Base-by-base conservation (phyloP, 2,888 invertebrate genomes). In the Nudaria mundana region DNA sequence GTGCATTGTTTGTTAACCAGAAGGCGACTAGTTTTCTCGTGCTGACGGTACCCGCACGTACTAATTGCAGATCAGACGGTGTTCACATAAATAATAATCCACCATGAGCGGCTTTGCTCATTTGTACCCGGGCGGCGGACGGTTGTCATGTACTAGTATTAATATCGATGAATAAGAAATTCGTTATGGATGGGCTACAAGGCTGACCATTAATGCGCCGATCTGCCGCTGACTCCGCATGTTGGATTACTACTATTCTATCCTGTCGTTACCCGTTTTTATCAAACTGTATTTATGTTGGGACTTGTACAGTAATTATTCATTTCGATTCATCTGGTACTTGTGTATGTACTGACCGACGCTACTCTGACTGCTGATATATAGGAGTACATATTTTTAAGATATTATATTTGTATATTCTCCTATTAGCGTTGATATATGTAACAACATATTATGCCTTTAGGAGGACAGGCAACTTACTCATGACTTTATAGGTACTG, bases 111-210 rank as follows among this genome's bases (percentile, higher is more conserved):
- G 75, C 72, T 68, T 64, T 73, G 72, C 79, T 82, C 86, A 87
- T 88, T 86, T 86, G 87, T 88, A 83, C 65, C 56, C 75, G n/a
- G n/a, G n/a, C n/a, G 78, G 71, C 79, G 72, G 76, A 79, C 76
- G 83, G 81, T 81, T 82, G 85, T 85, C 86, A 80, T 87, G 87
- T 86, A 77, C 63, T 68, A 71, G 76, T 81, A 86, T 85, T 85
- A 83, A 85, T 83, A 84, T 83, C 86, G 85, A 88, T 87, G 87
- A 85, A 87, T 88, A 85, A 86, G 82, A 88, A 86, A 86, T 86
- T 80, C 78, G 83, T 86, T 84, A 87, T 87, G 79, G 81, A 87
- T 86, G 81, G 74, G 70, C 59, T 87, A 88, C 87, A 87, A 76
- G 85, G 71, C 71, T 76, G 69, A 68, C 81, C 77, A 84, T 85